Percentiles rank a stretch among this genome's conserved stretches.
phyloP scores from a whole-genome alignment of 1,140 invertebrate species.

The Aricia agestis region DNA sequence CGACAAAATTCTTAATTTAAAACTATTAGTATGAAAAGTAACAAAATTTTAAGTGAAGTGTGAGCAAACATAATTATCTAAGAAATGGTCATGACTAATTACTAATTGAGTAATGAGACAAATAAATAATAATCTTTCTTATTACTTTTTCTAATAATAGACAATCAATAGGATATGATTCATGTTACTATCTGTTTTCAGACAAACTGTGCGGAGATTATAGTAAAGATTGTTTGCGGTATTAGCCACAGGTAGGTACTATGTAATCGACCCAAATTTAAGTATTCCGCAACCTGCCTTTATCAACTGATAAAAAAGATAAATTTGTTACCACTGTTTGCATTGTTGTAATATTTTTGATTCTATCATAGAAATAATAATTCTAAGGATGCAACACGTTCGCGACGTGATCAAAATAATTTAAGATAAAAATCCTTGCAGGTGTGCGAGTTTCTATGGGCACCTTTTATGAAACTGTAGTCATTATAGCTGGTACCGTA shows the following conservation, averaged over 20 bases:
- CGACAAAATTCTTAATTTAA: no score
- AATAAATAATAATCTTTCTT: background rate
- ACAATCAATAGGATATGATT: constrained; percentile 10
- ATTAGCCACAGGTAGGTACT: constrained; percentile 45
- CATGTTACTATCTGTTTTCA: constrained; percentile 8
- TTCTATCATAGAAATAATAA: background rate
- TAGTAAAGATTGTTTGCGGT: constrained; percentile 35
- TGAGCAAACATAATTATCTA: background rate
- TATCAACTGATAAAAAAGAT: constrained; percentile 71
- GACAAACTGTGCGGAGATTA: constrained; percentile 19
- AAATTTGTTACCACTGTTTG: constrained; percentile 53
- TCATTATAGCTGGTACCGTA: background rate
- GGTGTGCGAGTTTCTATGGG: constrained; percentile 32
- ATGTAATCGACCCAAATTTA: constrained; percentile 62
- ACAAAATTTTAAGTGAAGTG: background rate
- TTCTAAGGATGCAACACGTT: background rate
- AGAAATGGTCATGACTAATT: background rate
- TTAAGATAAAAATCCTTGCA: constrained; percentile 28
- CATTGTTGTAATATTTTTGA: constrained; percentile 17
- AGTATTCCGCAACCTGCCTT: constrained; percentile 52
- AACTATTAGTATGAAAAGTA: no score
- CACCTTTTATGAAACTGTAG: background rate
- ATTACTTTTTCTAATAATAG: background rate
- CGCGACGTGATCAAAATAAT: constrained; percentile 9
- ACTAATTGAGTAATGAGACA: background rate